Evolutionary conservation across 37 sponge, comb jelly and placozoan species (phyloP).

Genomic region (Chondrosia reniformis): DNA sequence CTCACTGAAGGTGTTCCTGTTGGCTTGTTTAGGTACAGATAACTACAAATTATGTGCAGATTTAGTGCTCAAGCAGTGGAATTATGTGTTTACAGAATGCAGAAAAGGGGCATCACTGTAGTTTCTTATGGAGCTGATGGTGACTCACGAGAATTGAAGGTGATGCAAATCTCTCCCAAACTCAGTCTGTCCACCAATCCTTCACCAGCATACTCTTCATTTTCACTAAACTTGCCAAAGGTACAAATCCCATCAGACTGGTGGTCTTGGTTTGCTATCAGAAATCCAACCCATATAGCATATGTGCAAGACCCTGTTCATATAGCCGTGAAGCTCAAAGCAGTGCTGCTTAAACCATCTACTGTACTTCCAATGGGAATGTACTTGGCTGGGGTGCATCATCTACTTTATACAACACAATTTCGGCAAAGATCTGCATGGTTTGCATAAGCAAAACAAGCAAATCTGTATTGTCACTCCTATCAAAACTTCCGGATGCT

Average conservation of each 20-base stretch:
- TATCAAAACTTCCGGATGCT: constrained; percentile 43
- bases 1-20: constrained; percentile 17
- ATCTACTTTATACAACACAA: constrained; percentile 37
- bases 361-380: constrained; percentile 37
- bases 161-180: constrained; percentile 34
- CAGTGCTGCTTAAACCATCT: constrained; percentile 36
- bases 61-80: constrained; percentile 36
- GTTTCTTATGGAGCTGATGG: constrained; percentile 57
- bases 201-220: background rate
- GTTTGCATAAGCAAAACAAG: constrained; percentile 48
- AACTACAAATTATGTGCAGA: constrained; percentile 35
- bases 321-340: constrained; percentile 42
- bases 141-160: constrained; percentile 39
- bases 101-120: constrained; percentile 30
- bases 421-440: constrained; percentile 25
- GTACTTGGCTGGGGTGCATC: constrained; percentile 41
- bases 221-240: background rate
- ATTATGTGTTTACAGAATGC: constrained; percentile 37
- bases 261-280: constrained; percentile 25
- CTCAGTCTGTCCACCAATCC: background rate
- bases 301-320: constrained; percentile 57
- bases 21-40: constrained; percentile 44
- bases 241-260: constrained; percentile 31
- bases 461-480: background rate
- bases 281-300: constrained; percentile 22